Conservation (phyloP, 2,113 vertebrate species). For the Colinus virginianus region DNA sequence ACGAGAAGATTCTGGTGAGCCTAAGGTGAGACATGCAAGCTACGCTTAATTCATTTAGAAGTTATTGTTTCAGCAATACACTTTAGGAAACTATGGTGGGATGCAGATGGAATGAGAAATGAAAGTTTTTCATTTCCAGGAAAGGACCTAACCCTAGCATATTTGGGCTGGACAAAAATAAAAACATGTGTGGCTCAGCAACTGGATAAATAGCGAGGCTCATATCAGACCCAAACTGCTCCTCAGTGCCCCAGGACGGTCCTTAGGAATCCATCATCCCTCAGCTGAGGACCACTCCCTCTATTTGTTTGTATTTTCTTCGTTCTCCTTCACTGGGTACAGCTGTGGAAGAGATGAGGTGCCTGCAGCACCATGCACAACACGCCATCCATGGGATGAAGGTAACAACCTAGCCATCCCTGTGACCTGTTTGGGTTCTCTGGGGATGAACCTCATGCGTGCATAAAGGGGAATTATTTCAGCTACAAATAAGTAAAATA, state of each 20-base stretch:
- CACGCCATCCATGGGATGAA: background rate
- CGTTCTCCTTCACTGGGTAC: background rate
- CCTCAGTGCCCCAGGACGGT: background rate
- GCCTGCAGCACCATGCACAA: no score
- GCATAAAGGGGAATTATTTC: background rate
- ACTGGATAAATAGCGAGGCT: background rate
- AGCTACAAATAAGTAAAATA: background rate
- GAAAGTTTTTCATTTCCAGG: background rate
- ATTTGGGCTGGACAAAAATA: background rate
- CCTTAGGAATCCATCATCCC: background rate
- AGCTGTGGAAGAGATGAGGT: background rate
- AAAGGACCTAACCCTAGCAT: background rate
- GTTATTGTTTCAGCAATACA: background rate
- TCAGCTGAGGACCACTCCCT: background rate
- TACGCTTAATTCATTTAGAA: background rate
- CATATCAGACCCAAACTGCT: accelerated
- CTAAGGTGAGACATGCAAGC: background rate
- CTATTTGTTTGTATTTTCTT: background rate
- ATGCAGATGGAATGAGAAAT: background rate
- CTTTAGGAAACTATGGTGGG: background rate
- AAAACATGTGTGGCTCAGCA: accelerated
- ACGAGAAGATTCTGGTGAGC: background rate
- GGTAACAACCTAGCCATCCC: background rate
- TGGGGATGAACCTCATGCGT: background rate
- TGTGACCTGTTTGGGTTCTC: background rate